phyloP scores from a whole-genome alignment of 2,797 vertebrate species.

The Monodelphis domestica region DNA sequence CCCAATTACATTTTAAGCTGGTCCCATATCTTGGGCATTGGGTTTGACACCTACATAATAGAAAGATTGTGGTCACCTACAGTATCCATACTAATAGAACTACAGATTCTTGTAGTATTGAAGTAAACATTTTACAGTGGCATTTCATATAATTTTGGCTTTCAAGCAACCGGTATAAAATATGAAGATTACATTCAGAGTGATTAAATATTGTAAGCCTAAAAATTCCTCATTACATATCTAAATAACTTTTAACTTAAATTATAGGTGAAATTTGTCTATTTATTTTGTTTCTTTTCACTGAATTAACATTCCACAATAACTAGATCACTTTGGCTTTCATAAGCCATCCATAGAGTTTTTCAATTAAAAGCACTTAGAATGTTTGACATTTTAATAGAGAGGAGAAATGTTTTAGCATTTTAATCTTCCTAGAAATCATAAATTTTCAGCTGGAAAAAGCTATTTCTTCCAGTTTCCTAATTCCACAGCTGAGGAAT shows the following conservation, averaged over 20 bases:
- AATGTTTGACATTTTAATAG: constrained; percentile 37
- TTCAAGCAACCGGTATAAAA: constrained; percentile 1
- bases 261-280: background rate
- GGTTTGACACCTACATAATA: background rate
- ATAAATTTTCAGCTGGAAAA: background rate
- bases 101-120: background rate
- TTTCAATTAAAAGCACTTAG: constrained; percentile 8
- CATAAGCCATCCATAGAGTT: background rate
- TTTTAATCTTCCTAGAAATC: background rate
- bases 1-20: background rate
- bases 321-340: constrained; percentile 38
- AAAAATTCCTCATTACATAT: background rate
- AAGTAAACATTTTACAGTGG: background rate
- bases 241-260: constrained; percentile 44
- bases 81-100: background rate
- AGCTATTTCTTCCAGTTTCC: background rate
- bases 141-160: constrained; percentile 48
- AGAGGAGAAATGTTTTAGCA: constrained; percentile 40
- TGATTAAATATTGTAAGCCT: constrained; percentile 36
- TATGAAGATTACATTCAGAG: constrained; percentile 36
- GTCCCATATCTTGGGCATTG: background rate
- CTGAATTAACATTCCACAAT: constrained; percentile 4
- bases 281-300: constrained; percentile 49
- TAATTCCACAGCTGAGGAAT: background rate
- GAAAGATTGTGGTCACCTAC: background rate